Conservation (phyloP, 2,113 vertebrate species). For the Prunella himalayana region DNA sequence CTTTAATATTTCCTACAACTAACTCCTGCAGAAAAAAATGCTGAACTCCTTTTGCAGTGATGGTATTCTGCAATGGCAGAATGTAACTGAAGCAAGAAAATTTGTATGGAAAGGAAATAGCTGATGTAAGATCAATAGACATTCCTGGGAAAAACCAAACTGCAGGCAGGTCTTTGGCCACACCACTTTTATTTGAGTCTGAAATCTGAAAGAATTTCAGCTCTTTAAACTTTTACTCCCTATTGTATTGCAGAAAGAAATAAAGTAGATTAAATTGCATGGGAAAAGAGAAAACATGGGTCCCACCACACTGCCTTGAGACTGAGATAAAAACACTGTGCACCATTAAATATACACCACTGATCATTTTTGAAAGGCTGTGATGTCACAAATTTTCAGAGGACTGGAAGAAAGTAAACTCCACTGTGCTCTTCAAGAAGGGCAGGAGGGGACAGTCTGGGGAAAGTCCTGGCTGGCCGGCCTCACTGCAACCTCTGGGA, state of each 20-base stretch:
- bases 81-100: background rate
- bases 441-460: background rate
- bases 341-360: background rate
- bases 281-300: background rate
- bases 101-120: background rate
- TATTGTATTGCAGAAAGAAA: background rate
- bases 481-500: background rate
- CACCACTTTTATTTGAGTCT: background rate
- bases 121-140: background rate
- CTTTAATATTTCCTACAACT: background rate
- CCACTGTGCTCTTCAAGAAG: background rate
- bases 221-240: background rate
- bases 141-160: background rate
- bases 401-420: background rate
- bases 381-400: background rate
- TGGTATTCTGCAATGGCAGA: background rate
- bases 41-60: background rate
- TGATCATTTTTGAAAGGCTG: background rate
- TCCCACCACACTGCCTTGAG: background rate
- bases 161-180: background rate
- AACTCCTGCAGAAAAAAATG: background rate
- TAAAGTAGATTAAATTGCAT: background rate
- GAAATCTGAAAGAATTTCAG: background rate
- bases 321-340: background rate
- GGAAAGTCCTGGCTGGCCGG: background rate